Conservation (phyloP, 2,888 invertebrate genomes). For the Coelopa pilipes region DNA sequence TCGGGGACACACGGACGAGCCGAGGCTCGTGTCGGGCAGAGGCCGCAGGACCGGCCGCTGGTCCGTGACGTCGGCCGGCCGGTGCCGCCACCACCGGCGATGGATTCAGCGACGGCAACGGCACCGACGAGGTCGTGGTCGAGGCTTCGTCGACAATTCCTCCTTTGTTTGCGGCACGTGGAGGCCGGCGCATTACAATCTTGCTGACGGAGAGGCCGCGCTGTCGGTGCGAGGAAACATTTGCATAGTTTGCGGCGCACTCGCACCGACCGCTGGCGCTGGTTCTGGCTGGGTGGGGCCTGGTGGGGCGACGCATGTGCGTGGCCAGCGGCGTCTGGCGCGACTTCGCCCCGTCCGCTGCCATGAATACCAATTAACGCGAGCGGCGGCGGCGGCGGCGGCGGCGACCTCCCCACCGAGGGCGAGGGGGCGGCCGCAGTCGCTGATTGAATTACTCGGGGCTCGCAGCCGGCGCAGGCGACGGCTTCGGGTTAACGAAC, state of each 20-base stretch:
- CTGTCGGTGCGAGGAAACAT: background rate
- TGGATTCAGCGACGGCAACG: conserved; percentile 9
- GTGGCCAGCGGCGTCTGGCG: background rate
- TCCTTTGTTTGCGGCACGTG: too few species aligned
- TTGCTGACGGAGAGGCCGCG: background rate
- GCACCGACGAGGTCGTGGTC: background rate
- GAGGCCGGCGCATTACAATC: background rate
- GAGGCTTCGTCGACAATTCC: background rate
- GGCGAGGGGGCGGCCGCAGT: background rate
- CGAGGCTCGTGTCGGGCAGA: background rate
- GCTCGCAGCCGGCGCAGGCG: background rate
- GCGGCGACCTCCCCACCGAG: background rate
- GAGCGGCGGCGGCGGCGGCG: background rate
- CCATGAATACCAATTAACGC: conserved; percentile 35
- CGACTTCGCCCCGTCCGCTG: conserved; percentile 18
- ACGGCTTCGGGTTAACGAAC: conserved; percentile 27
- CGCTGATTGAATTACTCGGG: background rate
- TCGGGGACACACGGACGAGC: too few species aligned
- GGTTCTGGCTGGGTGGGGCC: background rate
- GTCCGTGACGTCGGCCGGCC: too few species aligned
- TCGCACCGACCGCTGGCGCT: conserved; percentile 6
- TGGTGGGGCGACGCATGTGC: background rate
- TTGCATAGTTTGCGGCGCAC: background rate
- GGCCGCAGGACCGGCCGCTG: background rate
- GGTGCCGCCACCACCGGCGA: too few species aligned